Evolutionary conservation across 2,113 vertebrate genomes (phyloP), one percentile per base, ranked within the genome.

Genomic region (Odontophorus gujanensis): DNA sequence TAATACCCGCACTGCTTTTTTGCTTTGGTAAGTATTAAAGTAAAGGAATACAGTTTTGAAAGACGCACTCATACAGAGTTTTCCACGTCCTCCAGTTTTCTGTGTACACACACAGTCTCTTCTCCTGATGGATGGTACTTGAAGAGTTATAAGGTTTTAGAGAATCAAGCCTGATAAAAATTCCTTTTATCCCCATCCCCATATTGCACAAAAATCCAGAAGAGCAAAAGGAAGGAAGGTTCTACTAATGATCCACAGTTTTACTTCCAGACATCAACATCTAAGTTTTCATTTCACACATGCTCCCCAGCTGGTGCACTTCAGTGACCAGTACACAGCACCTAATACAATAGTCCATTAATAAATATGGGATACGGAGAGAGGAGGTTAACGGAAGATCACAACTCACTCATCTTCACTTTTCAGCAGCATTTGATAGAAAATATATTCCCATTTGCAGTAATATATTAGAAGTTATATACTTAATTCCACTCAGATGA

Each of bases 211-310:
- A 89, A 45, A 48, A 76, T 77, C 45, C 67, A 58, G 50, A 87
- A 75, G 69, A 86, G 30, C 42, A 71, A 61, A 87, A 69, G 1
- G 63, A 68, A 53, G 47, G 63, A 95, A 9, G 2, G 74, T 53
- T 55, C 55, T 85, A 67, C 55, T 86, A 89, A 81, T 85, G 53
- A 87, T 63, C 55, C 26, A 48, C n/a, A 59, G 25, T 62, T 61
- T 28, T 42, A 48, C 59, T 93, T 90, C 55, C 68, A 74, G 36
- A 65, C 69, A 65, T 81, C 40, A 53, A 32, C 63, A 86, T 68
- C 51, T 87, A 77, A 42, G 20, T 87, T 96, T 94, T 92, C 73
- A 48, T 75, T 73, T 89, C 72, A 76, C 74, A 90, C 69, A 75
- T 15, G 34, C 58, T 57, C 34, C 68, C 20, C 77, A 88, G 51